These are phyloP conservation scores for Crioceris asparagi DNA, from an alignment of 2,888 invertebrate genomes.

Conservation along the genomic window DNA sequence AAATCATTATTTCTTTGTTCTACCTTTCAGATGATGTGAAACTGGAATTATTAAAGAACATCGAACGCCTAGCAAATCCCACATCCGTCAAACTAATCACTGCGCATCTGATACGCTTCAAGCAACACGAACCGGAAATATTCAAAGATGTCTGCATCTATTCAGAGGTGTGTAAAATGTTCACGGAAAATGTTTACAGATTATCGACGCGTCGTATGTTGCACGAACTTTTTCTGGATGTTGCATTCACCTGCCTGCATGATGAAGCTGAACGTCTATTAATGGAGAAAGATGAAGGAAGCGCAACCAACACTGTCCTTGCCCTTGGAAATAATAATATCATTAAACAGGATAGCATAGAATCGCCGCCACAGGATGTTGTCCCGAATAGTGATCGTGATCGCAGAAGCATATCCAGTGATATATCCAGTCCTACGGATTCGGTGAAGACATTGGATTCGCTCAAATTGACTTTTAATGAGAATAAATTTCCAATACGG, in stretches of 20 bases:
- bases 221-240: conserved; percentile 87
- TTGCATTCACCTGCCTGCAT: conserved; percentile 57
- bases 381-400: conserved; percentile 4
- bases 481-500: conserved; percentile 49
- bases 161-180: conserved; percentile 75
- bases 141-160: conserved; percentile 85
- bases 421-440: conserved; percentile 22
- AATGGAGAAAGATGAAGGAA: neutral
- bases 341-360: too few species aligned
- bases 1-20: too few species aligned
- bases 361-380: too few species aligned
- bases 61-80: conserved; percentile 68
- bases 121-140: conserved; percentile 59
- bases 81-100: conserved; percentile 71
- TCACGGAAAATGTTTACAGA: conserved; percentile 72
- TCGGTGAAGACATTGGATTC: conserved; percentile 34
- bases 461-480: conserved; percentile 45
- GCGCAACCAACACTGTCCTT: neutral
- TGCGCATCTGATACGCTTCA: conserved; percentile 64
- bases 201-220: conserved; percentile 75
- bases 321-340: too few species aligned
- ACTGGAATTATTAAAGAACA: conserved; percentile 56
- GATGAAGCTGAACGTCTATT: conserved; percentile 29
- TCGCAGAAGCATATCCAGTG: conserved; percentile 18
- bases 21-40: conserved; percentile 23